Base-by-base conservation (phyloP, 2,113 vertebrate genomes). In the Thinocorus orbignyianus region DNA sequence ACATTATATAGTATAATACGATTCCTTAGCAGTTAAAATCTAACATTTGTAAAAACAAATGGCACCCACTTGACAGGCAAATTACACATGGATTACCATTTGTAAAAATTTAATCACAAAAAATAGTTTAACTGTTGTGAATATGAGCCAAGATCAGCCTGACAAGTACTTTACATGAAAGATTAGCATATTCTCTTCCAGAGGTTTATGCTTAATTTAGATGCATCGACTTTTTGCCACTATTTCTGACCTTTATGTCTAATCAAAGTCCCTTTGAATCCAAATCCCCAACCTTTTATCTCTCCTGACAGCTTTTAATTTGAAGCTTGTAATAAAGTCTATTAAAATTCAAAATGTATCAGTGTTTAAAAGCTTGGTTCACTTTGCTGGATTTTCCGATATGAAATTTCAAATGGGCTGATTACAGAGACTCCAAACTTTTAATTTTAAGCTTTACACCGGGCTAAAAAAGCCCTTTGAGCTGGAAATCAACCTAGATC, bases 121-220 rank as follows among this genome's bases (percentile, higher is more conserved):
- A 98, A 97, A 95, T 92, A 97, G 97, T 98, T 97, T 97, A 95
- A 95, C 88, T 98, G 62, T 96, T 95, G 61, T 94, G 91, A 95
- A 93, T 91, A 92, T 33, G 62, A 96, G 85, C 86, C 92, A 96
- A 96, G 77, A 97, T 97, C 94, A 97, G 72, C 95, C 93, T 96
- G 92, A 95, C 92, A 97, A 97, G 92, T 95, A 92, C 81, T 95
- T 96, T 97, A 97, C 94, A 97, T 89, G 94, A 96, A 96, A 94
- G 93, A 97, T 97, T 97, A 97, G 69, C 95, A 96, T 97, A 97
- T 97, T 97, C 90, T 97, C 41, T 97, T 96, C 96, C 88, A 97
- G 93, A 98, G 96, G 85, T 97, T 97, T 97, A 95, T 83, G 41
- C 86, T 98, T 97, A 97, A 97, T 98, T 98, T 97, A 97, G 96